Evolutionary conservation across 2,888 invertebrate genomes (phyloP).

Genomic region (Synergus itoensis): DNA sequence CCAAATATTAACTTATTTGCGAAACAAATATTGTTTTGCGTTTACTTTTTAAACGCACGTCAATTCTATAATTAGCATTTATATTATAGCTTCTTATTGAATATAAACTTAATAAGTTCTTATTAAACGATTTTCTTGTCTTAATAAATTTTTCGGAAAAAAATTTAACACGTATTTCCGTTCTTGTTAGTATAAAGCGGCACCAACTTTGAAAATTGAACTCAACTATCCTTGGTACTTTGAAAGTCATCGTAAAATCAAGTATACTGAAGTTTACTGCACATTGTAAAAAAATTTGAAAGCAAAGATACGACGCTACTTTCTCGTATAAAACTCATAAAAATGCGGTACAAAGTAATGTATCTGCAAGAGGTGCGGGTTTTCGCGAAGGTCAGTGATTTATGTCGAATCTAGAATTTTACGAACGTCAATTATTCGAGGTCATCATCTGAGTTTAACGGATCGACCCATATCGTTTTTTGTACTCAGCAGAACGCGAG

Average conservation of each 20-base stretch:
- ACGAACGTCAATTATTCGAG: constrained; percentile 34
- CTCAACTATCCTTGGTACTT: constrained; percentile 2
- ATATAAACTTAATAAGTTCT: not conserved
- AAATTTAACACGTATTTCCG: not conserved
- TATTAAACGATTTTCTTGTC: not conserved
- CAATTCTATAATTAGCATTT: too few relatives aligned
- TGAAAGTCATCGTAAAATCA: constrained; percentile 16
- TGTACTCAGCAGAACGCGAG: not conserved
- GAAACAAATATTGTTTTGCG: not conserved
- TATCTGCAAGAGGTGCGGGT: not conserved
- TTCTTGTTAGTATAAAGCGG: constrained; percentile 8
- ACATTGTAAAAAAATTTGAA: constrained; percentile 21
- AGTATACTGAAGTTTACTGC: constrained; percentile 15
- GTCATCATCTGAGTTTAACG: constrained; percentile 6
- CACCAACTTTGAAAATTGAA: not conserved
- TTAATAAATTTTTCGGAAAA: not conserved
- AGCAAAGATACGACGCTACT: not conserved
- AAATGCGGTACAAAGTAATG: constrained; percentile 18
- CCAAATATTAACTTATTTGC: not conserved
- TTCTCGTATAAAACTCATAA: constrained; percentile 19
- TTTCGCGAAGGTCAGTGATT: constrained; percentile 29
- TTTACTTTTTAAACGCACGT: not conserved
- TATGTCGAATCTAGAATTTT: constrained; percentile 29
- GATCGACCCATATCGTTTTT: constrained; percentile 18
- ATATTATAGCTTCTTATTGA: not conserved